These are phyloP conservation scores for Phymorhynchus buccinoides DNA, from an alignment of 1,140 invertebrate species.

Conservation along the genomic window DNA sequence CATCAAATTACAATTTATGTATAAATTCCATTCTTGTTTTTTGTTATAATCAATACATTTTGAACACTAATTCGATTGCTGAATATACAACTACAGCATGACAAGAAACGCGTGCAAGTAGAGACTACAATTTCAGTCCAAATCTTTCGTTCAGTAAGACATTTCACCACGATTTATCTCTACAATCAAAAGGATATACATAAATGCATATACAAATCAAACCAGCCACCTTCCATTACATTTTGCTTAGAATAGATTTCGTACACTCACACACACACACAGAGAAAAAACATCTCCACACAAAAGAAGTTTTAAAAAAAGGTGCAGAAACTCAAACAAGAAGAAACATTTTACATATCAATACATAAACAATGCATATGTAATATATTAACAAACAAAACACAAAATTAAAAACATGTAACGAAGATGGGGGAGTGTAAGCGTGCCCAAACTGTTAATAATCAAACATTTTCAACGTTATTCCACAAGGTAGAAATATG, in stretches of 20 bases:
- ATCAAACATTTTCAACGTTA: neutral
- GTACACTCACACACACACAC: too few species aligned
- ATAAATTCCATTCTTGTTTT: too few species aligned
- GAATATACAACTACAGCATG: neutral
- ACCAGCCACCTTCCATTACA: neutral
- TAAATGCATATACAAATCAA: neutral
- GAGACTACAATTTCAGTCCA: neutral
- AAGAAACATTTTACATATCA: neutral
- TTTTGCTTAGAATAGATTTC: neutral
- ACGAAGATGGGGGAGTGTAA: neutral
- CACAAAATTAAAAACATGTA: neutral
- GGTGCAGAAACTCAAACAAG: neutral
- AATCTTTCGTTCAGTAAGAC: neutral
- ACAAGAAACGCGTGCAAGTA: too few species aligned
- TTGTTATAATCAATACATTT: too few species aligned
- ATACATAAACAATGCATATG: too few species aligned
- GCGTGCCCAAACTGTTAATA: neutral
- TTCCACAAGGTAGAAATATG: neutral
- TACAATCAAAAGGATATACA: neutral
- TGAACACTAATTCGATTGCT: neutral
- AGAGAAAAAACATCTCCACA: too few species aligned
- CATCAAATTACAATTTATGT: neutral
- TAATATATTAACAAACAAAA: neutral
- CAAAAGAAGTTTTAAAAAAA: neutral
- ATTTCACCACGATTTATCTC: neutral